Conservation (phyloP, 64 coral and sea anemone species). For the Pocillopora damicornis region DNA sequence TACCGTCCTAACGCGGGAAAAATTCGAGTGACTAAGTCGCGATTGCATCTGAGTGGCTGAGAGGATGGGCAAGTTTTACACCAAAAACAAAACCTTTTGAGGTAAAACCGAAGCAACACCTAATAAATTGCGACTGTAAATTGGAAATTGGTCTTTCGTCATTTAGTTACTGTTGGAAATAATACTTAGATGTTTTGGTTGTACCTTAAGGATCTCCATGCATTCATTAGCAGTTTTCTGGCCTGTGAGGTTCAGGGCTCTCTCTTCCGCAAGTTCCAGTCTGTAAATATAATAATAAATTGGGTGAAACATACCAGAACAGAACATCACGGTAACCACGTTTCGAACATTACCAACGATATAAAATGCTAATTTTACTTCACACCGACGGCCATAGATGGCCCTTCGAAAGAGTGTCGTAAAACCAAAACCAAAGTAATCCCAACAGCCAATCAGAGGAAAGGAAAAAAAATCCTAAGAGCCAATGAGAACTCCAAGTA, state of each 20-base stretch:
- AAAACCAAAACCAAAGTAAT: too few relatives aligned
- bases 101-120: too few relatives aligned
- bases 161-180: neutral
- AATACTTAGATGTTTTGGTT: neutral
- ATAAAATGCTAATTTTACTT: neutral
- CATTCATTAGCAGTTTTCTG: slow-evolving; percentile 86
- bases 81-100: too few relatives aligned
- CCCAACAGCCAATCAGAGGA: too few relatives aligned
- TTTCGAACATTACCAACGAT: neutral
- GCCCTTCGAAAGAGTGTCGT: neutral
- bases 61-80: too few relatives aligned
- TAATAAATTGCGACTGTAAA: too few relatives aligned
- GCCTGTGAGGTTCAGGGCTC: slow-evolving; percentile 63
- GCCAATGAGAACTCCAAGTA: too few relatives aligned
- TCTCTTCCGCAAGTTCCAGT: slow-evolving; percentile 61
- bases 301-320: neutral
- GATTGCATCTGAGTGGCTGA: neutral
- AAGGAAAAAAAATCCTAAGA: too few relatives aligned
- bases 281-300: slow-evolving; percentile 24
- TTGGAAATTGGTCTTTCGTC: too few relatives aligned
- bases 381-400: neutral
- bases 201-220: slow-evolving; percentile 87
- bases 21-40: too few relatives aligned
- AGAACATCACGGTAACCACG: neutral
- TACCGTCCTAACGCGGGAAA: too few relatives aligned